Evolutionary conservation across 2,113 vertebrate genomes (phyloP), one percentile per base, ranked within the genome.

Genomic region (Paradisaea rubra): DNA sequence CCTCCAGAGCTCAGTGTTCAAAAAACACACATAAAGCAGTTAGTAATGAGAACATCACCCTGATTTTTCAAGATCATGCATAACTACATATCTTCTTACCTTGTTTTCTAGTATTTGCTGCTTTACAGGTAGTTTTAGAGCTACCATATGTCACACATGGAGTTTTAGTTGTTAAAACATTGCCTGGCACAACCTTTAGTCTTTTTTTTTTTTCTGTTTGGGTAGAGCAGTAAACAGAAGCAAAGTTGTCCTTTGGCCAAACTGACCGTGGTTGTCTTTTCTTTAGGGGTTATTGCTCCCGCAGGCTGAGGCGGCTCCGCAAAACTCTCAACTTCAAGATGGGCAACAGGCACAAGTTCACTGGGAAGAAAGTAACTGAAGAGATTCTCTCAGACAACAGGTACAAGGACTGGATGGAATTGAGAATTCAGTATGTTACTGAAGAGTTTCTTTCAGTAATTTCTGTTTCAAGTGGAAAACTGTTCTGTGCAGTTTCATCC

Each of bases 281-380:
- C 91, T 86, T 5, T 72, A 99, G 99, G 96, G 99, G 99, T 60
- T 99, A 99, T 88, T 99, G 99, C 92, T 99, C 99, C 52, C 98
- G 99, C 37, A 98, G 99, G 53, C 97, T 99, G 45, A 98, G 99
- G 33, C 98, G 99, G 27, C 98, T 99, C 72, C 98, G 99, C 53
- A 99, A 99, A 95, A 99, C 99, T 20, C 98, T 99, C 66, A 99
- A 98, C 93, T 99, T 99, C 97, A 99, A 98, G 97, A 99, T 99
- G 99, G 99, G 99, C 50, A 99, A 99, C 97, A 97, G 99, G 57
- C 99, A 99, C 97, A 99, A 99, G 83, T 99, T 99, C 96, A 98
- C 98, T 20, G 99, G 99, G 56, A 99, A 99, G 94, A 99, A 99
- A 97, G 97, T 99, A 22, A 99, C 99, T 0, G 98, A 98, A 33